A percentile compares a stretch with the other conserved stretches of the same genome.
phyloP scores from a whole-genome alignment of 2,113 vertebrate species.

The Indicator maculatus region DNA sequence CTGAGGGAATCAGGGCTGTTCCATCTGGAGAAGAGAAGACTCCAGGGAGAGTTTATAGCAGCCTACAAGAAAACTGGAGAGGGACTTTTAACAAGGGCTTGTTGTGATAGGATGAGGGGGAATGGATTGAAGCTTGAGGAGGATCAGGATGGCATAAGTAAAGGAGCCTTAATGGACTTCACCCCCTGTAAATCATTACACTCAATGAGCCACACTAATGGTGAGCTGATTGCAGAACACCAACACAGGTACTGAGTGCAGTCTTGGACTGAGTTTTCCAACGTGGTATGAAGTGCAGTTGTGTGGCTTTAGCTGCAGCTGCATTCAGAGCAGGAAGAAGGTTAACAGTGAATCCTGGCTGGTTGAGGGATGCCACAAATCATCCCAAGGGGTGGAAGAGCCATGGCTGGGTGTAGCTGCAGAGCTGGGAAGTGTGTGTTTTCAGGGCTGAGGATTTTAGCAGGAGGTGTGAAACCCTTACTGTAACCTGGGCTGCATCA shows the following conservation, averaged over 20 bases:
- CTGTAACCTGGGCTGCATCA: not conserved
- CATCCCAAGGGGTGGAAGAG: not conserved
- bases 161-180: not conserved
- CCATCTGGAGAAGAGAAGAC: no score
- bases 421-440: not conserved
- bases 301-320: not conserved
- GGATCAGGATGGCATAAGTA: not conserved
- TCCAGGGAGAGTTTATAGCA: no score
- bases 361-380: not conserved
- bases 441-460: not conserved
- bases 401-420: accelerated
- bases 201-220: not conserved
- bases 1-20: no score
- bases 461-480: not conserved
- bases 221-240: not conserved
- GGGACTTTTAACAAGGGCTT: no score
- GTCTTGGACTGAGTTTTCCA: not conserved
- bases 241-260: no score
- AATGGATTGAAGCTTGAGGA: no score
- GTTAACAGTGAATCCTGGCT: not conserved
- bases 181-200: not conserved
- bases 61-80: no score
- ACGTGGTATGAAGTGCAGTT: not conserved
- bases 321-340: not conserved
- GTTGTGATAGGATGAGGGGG: no score